Percentiles rank a stretch among this genome's conserved stretches.
phyloP scores from a whole-genome alignment of 2,113 vertebrate species.

The Todiramphus chloris region DNA sequence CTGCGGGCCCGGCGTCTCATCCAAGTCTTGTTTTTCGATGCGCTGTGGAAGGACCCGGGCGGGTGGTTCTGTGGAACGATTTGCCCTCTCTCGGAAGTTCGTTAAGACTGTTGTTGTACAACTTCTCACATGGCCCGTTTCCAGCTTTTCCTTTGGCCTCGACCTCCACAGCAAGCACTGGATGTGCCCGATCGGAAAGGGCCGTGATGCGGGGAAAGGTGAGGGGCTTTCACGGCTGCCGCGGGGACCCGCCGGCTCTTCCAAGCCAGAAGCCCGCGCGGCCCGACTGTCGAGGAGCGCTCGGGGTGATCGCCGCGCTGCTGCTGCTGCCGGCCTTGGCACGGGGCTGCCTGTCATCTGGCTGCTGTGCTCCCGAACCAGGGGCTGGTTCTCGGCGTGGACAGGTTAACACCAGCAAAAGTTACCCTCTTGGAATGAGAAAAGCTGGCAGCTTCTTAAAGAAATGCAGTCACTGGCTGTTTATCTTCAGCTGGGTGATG shows the following conservation, averaged over 20 bases:
- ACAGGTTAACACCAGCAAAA: not conserved
- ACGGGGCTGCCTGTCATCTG: too few species aligned
- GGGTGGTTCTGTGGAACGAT: not conserved
- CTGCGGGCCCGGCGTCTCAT: not conserved
- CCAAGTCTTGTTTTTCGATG: not conserved
- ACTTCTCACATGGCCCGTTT: not conserved
- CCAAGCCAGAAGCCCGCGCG: not conserved
- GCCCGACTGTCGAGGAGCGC: too few species aligned
- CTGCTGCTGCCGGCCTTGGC: too few species aligned
- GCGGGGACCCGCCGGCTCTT: not conserved
- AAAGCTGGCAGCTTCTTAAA: not conserved
- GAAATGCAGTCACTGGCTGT: not conserved
- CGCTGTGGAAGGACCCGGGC: not conserved
- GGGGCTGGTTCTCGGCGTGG: not conserved
- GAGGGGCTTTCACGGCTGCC: not conserved
- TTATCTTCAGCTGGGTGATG: not conserved
- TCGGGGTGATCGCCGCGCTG: not conserved
- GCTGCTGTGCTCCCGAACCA: rapidly evolving
- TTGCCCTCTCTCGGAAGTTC: not conserved
- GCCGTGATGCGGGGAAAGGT: not conserved
- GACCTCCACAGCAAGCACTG: not conserved
- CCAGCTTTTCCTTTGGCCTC: not conserved
- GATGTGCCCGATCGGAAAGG: not conserved
- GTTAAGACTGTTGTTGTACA: not conserved
- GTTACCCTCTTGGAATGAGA: not conserved